Percentiles rank a stretch among this genome's conserved stretches.
phyloP scores from a whole-genome alignment of 2,113 vertebrate species.

The Chascanopsetta lugubris region DNA sequence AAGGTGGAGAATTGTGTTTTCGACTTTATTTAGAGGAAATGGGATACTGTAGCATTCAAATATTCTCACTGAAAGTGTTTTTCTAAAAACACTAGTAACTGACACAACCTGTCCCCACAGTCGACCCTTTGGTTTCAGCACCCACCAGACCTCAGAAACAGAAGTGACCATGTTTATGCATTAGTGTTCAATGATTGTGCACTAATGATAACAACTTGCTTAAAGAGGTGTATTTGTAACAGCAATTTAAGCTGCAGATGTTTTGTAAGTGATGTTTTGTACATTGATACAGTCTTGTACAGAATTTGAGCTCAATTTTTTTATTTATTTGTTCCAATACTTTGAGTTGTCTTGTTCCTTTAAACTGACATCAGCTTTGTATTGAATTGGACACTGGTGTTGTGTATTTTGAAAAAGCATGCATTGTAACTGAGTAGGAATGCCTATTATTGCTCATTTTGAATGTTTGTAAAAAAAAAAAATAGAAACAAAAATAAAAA shows the following conservation, averaged over 20 bases:
- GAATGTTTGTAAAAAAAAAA: conserved; percentile 58
- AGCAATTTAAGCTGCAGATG: conserved; percentile 81
- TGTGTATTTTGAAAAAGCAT: conserved; percentile 73
- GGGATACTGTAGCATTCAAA: conserved; percentile 45
- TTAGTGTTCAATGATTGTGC: conserved; percentile 50
- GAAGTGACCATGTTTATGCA: conserved; percentile 60
- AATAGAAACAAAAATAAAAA: conserved; percentile 27
- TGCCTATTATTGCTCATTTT: conserved; percentile 63
- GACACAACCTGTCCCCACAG: conserved; percentile 20
- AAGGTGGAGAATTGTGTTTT: conserved; percentile 14
- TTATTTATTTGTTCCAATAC: conserved; percentile 74
- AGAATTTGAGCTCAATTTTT: conserved; percentile 71
- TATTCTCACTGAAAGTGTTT: conserved; percentile 50
- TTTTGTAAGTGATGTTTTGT: conserved; percentile 80
- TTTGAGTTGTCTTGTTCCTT: conserved; percentile 57
- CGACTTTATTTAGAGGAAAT: conserved; percentile 21
- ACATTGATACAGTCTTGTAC: conserved; percentile 81
- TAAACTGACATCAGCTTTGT: conserved; percentile 72
- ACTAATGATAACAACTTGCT: conserved; percentile 53
- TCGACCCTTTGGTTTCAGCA: conserved; percentile 33
- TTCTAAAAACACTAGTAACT: conserved; percentile 39
- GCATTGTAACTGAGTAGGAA: conserved; percentile 67
- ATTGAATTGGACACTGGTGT: conserved; percentile 64
- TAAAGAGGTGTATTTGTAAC: conserved; percentile 78
- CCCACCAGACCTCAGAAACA: conserved; percentile 63